Evolutionary conservation across 2,797 vertebrate genomes (phyloP).

Genomic region (Argyrosomus regius): DNA sequence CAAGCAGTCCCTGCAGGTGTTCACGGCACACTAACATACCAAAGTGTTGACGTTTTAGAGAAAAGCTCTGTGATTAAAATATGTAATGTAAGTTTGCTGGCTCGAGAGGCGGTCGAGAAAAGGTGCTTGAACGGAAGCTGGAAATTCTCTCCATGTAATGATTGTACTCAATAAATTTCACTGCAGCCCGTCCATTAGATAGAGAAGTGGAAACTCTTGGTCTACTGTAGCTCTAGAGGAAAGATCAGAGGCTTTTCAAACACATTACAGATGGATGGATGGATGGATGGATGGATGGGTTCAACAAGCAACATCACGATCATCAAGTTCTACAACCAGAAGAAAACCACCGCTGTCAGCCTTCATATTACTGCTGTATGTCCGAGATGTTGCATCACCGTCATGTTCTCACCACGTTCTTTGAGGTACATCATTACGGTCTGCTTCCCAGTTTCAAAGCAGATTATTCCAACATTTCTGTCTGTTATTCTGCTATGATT

Average conservation of each 20-base stretch:
- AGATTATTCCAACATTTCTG: conserved; percentile 15
- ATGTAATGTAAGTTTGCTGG: background rate
- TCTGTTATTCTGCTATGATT: conserved; percentile 7
- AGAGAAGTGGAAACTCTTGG: background rate
- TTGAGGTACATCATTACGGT: conserved; percentile 24
- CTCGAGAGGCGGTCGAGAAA: background rate
- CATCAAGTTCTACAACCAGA: background rate
- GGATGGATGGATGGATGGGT: background rate
- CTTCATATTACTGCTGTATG: background rate
- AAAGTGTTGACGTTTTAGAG: background rate
- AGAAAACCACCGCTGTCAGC: background rate
- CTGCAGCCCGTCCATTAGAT: background rate
- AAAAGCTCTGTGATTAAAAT: background rate
- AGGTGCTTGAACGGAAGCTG: background rate
- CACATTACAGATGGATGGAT: background rate
- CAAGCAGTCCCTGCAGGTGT: background rate
- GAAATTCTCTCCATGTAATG: background rate
- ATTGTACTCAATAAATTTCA: background rate
- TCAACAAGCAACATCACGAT: background rate
- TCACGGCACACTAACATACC: background rate
- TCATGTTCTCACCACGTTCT: conserved; percentile 23
- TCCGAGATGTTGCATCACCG: background rate
- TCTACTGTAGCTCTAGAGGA: background rate
- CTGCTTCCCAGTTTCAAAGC: conserved; percentile 22
- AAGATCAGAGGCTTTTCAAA: conserved; percentile 13